Percentiles rank a stretch among this genome's conserved stretches.
These are phyloP conservation scores for Megaleporinus macrocephalus DNA, from an alignment of 2,113 vertebrate genomes.

Conservation along the genomic window DNA sequence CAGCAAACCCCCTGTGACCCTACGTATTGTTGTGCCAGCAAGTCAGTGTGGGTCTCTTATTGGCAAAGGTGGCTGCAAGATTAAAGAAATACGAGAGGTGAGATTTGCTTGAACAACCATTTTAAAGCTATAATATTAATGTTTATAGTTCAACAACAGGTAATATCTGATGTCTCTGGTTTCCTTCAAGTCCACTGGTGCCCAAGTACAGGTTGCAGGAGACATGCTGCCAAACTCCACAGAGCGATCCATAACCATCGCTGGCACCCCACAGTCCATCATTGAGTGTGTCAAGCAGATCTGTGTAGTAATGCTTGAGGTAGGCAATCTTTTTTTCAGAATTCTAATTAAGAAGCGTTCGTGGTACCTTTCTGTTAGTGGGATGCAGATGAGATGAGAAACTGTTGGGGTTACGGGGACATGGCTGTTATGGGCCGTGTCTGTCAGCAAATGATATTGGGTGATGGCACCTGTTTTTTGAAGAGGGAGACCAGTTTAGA, in stretches of 20 bases:
- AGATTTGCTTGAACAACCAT: conserved; percentile 70
- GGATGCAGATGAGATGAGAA: no score
- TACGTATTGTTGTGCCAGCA: conserved; percentile 95
- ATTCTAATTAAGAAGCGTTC: no score
- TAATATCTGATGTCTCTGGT: background rate
- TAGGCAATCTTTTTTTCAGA: conserved; percentile 65
- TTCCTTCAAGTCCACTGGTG: conserved; percentile 88
- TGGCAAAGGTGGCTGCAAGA: conserved; percentile 98
- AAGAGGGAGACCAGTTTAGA: no score
- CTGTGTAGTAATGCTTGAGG: conserved; percentile 99
- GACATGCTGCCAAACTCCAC: conserved; percentile 99
- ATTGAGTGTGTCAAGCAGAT: conserved; percentile 99
- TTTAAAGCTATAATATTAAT: background rate
- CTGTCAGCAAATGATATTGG: no score
- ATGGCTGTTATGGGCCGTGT: no score
- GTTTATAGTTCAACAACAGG: background rate
- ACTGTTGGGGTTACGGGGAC: no score
- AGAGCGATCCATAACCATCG: conserved; percentile 96
- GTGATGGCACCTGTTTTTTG: no score
- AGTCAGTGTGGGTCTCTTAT: conserved; percentile 98
- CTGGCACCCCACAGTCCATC: conserved; percentile 96
- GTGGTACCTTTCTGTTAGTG: no score
- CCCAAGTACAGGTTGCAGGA: conserved; percentile 98
- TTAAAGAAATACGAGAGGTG: conserved; percentile 98
- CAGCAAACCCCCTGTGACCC: conserved; percentile 94